Evolutionary conservation across 2,797 vertebrate species (phyloP), one percentile per base, ranked within the genome.

Genomic region (Sebastes diaconus): DNA sequence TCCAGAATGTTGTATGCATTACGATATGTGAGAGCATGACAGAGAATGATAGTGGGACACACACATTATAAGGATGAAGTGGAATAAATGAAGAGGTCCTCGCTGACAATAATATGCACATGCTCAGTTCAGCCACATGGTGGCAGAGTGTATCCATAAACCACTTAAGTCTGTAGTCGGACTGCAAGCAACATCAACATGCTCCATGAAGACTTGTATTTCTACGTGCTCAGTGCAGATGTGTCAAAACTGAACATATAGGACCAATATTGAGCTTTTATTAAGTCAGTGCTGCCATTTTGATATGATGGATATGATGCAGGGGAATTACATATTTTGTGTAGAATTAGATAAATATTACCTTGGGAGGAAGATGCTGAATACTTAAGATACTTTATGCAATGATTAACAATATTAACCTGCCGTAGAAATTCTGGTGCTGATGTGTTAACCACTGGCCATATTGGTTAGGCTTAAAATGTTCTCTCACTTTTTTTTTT

Each of bases 91-190:
- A 78, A 22, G 22, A 74, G n/a, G 61, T 60, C 10, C 7, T 8
- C 3, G 13, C 3, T 39, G 1, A 12, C 2, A 64, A 30, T 18
- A 13, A 54, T 11, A 42, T 83, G 85, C 74, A 84, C 81, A 83
- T 83, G 73, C 81, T 79, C 24, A 32, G 10, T 58, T 81, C 10
- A 69, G 75, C 90, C 93, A 92, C 84, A 81, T 12, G 92, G 86
- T 84, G 91, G 89, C 88, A 89, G 82, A 65, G 6, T 85, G 46
- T 4, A 52, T 64, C 77, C 64, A 87, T 42, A 9, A 73, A 77
- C 27, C 22, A 46, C 32, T 14, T 60, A 6, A 13, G 30, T 29
- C 6, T 54, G 22, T 3, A 8, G n/a, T 22, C 25, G 36, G 16
- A 24, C 7, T 61, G 16, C 16, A 71, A 16, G 29, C 30, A 73